Conservation (phyloP, 2,888 invertebrate species). For the Harmothoe impar region DNA sequence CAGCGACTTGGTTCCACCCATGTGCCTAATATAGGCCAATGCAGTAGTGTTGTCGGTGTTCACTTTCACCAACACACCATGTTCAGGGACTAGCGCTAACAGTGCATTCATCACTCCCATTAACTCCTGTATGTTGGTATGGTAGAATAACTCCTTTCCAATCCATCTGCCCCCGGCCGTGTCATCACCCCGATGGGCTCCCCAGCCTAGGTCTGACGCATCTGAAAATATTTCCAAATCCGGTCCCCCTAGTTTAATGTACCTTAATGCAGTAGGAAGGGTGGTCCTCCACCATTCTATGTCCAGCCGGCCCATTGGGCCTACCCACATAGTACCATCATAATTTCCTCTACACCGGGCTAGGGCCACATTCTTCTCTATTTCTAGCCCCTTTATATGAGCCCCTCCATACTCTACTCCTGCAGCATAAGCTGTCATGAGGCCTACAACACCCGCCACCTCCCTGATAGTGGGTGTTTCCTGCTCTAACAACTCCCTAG, state of each 20-base stretch:
- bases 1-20: constrained; percentile 51
- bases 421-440: constrained; percentile 16
- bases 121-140: constrained; percentile 63
- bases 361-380: background rate
- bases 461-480: constrained; percentile 36
- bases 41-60: no score
- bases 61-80: background rate
- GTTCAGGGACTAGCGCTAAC: background rate
- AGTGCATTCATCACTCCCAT: constrained; percentile 26
- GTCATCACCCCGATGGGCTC: no score
- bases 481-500: background rate
- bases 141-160: background rate
- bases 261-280: background rate
- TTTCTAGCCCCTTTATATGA: background rate
- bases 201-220: background rate
- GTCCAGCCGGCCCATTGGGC: background rate
- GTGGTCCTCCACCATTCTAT: background rate
- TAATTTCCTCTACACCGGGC: background rate
- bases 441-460: constrained; percentile 37
- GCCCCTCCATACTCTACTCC: constrained; percentile 24
- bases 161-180: background rate
- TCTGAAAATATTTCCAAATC: background rate
- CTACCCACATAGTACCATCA: background rate
- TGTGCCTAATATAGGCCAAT: no score
- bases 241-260: background rate